Evolutionary conservation across 2,113 vertebrate species (phyloP).

Genomic region (Pomatostomus ruficeps): DNA sequence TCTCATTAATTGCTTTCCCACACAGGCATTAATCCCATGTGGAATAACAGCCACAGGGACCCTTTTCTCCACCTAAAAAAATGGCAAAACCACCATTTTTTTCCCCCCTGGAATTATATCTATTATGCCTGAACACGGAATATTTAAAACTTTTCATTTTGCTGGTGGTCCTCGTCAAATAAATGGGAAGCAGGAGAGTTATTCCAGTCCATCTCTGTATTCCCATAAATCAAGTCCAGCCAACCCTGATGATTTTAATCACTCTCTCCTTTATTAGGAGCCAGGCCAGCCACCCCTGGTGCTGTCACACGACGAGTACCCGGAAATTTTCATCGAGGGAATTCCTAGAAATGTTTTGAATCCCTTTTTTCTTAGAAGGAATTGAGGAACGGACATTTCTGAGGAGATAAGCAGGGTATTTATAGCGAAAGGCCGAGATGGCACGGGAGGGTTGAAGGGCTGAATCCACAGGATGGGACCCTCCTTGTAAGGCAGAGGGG

Average conservation of each 20-base stretch:
- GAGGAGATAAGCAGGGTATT: not conserved
- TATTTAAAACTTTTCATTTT: not conserved
- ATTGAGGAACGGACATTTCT: not conserved
- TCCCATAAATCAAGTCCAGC: not conserved
- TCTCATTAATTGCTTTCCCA: not conserved
- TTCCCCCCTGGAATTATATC: not conserved
- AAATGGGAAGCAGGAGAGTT: not conserved
- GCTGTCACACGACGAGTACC: not conserved
- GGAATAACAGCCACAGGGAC: not conserved
- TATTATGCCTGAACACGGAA: fast-evolving
- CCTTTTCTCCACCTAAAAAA: not conserved
- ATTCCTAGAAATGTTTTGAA: not conserved
- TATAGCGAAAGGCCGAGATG: not conserved
- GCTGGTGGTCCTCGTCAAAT: not conserved
- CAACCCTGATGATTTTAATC: not conserved
- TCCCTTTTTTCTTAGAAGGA: not conserved
- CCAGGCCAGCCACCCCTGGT: not conserved
- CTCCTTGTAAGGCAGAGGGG: not conserved
- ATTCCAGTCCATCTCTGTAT: not conserved
- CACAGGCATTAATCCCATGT: fast-evolving
- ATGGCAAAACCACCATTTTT: fast-evolving
- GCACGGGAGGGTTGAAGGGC: not conserved
- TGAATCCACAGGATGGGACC: not conserved
- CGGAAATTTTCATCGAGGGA: not conserved
- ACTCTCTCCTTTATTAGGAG: not conserved